Base-by-base conservation (phyloP, 2,888 invertebrate genomes). In the Bedellia somnulentella region DNA sequence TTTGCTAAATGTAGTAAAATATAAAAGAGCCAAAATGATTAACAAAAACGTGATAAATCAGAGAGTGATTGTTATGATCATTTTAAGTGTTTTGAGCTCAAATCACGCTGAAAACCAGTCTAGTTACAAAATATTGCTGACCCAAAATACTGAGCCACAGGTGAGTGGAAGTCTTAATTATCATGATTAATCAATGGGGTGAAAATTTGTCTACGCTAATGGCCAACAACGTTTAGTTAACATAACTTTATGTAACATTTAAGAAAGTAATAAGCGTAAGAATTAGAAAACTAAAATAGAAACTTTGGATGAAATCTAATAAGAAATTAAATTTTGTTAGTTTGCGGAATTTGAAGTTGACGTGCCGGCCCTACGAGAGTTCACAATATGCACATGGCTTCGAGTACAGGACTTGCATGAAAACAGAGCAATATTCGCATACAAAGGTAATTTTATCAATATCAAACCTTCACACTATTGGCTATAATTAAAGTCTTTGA, bases 361-460 rank as follows among this genome's bases (percentile, higher is more conserved):
- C 30, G 62, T 89, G 13, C 89, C 89, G 1, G 84, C 87, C 36
- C 46, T 90, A 45, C 83, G 85, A 43, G 89, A 91, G 57, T 90
- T 90, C 50, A 90, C 90, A 0, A 76, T 90, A 29, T 91, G 91
- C 51, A 80, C 82, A 40, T 91, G 91, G 91, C 80, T 83, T 45
- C 85, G 88, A 36, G 82, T 87, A 43, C 80, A 81, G 43, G 88
- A 61, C 32, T 37, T 70, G 14, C 40, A 31, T 2, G 42, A 44
- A 10, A 63, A 68, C 24, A 71, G 71, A 36, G 66, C 45, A 30
- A 54, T 75, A 36, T 68, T 71, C 34, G 52, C 68, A 11, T 73
- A 71, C 33, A 52, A 67, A 15, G 58, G 73, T 71, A 26, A 21
- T n/a, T n/a, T n/a, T n/a, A n/a, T n/a, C n/a, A n/a, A n/a, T n/a